These are phyloP conservation scores for Euthynnus affinis DNA, from an alignment of 2,797 vertebrate genomes.

Conservation along the genomic window DNA sequence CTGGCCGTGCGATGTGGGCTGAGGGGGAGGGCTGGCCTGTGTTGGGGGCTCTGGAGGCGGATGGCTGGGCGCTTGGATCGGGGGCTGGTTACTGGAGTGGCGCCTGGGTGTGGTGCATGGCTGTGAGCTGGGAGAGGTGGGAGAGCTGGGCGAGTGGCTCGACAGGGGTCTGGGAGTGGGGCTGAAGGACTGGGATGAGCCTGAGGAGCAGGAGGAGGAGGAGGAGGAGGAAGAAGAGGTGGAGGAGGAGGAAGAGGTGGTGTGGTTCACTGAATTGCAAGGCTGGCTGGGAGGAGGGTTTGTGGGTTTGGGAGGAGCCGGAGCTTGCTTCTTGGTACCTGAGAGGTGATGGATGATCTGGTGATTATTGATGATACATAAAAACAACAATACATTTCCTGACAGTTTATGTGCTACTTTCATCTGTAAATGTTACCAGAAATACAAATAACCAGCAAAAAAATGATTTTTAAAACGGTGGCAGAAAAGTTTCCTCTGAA, in stretches of 20 bases:
- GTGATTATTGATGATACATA: background rate
- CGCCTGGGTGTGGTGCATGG: slow-evolving; percentile 87
- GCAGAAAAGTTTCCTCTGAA: too few relatives aligned
- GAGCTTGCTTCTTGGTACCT: slow-evolving; percentile 97
- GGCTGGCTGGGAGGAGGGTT: slow-evolving; percentile 91
- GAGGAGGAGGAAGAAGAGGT: slow-evolving; percentile 67
- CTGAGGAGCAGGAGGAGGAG: slow-evolving; percentile 68
- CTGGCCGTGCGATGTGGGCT: slow-evolving; percentile 68
- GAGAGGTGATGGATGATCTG: slow-evolving; percentile 37
- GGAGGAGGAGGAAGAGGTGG: slow-evolving; percentile 28
- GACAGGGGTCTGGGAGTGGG: slow-evolving; percentile 85
- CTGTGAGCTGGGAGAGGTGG: slow-evolving; percentile 79
- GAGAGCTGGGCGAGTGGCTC: slow-evolving; percentile 85
- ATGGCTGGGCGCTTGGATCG: slow-evolving; percentile 93
- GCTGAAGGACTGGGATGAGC: slow-evolving; percentile 85
- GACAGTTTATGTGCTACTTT: too few relatives aligned
- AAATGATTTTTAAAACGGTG: too few relatives aligned
- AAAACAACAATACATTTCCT: background rate
- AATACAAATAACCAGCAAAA: too few relatives aligned
- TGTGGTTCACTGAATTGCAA: slow-evolving; percentile 75
- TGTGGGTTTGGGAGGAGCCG: slow-evolving; percentile 95
- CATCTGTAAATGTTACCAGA: background rate
- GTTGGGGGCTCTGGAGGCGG: slow-evolving; percentile 94
- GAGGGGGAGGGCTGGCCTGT: slow-evolving; percentile 80
- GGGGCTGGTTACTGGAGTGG: slow-evolving; percentile 90